A percentile compares a stretch with the other conserved stretches of the same genome.
Conservation (phyloP, 2,113 vertebrate genomes). For the Hepsetus odoe region DNA sequence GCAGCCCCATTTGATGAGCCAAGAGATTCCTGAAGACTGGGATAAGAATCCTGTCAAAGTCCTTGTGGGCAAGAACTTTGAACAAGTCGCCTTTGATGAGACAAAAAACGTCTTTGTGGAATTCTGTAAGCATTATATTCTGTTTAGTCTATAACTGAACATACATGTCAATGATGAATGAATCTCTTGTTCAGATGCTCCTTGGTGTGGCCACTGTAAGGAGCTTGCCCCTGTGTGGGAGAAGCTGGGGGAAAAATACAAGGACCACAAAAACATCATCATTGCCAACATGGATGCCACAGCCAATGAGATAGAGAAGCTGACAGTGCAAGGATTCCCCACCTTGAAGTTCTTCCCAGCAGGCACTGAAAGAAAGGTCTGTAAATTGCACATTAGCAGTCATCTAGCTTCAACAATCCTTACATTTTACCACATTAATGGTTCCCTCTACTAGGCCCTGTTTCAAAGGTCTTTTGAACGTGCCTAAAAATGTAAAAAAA, state of each 20-base stretch:
- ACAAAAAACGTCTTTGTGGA: slow-evolving; percentile 92
- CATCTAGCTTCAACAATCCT: neutral
- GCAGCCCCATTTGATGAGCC: slow-evolving; percentile 81
- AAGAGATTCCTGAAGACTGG: slow-evolving; percentile 89
- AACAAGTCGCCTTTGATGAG: slow-evolving; percentile 84
- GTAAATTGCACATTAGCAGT: neutral
- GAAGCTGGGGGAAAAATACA: slow-evolving; percentile 85
- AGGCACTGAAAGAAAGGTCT: slow-evolving; percentile 80
- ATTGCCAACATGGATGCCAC: slow-evolving; percentile 89
- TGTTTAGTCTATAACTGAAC: neutral
- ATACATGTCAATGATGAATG: neutral
- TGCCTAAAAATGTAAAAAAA: too few relatives aligned
- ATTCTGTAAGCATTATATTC: slow-evolving; percentile 85
- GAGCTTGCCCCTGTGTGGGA: slow-evolving; percentile 86
- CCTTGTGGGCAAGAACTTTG: slow-evolving; percentile 92
- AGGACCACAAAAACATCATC: slow-evolving; percentile 79
- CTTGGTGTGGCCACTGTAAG: slow-evolving; percentile 92
- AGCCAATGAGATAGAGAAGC: slow-evolving; percentile 82
- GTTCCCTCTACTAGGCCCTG: neutral
- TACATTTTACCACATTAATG: neutral
- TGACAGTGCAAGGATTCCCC: slow-evolving; percentile 79
- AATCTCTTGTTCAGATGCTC: slow-evolving; percentile 77
- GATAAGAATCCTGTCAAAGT: slow-evolving; percentile 83
- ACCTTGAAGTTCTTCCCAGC: slow-evolving; percentile 88
- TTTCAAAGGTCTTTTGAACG: too few relatives aligned